These are phyloP conservation scores for Acanthisitta chloris DNA, from an alignment of 2,113 vertebrate species.

Conservation along the genomic window DNA sequence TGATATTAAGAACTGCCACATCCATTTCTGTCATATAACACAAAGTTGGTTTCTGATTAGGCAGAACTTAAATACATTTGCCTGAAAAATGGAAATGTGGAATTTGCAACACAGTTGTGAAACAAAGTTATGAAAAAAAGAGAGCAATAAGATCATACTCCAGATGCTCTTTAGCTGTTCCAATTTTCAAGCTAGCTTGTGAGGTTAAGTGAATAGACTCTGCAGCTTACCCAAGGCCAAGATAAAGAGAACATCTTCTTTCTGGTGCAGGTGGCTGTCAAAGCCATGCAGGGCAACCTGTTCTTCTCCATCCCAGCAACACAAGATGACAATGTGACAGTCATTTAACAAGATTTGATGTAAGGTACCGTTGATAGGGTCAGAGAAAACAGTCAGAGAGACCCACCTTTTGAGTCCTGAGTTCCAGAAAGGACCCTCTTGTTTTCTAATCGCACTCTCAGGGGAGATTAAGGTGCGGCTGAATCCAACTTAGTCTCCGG, in stretches of 20 bases:
- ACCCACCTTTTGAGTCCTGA: accelerated
- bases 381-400: background rate
- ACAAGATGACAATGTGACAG: background rate
- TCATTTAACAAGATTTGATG: background rate
- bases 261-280: background rate
- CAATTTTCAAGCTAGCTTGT: background rate
- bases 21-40: background rate
- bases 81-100: background rate
- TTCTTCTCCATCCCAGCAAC: background rate
- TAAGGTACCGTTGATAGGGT: background rate
- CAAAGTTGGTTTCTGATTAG: background rate
- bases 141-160: background rate
- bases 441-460: background rate
- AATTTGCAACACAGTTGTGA: background rate
- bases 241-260: background rate
- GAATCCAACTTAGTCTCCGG: background rate
- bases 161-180: background rate
- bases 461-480: background rate
- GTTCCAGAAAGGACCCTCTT: background rate
- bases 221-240: background rate
- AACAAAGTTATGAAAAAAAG: background rate
- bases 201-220: background rate
- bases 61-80: background rate
- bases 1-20: background rate
- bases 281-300: background rate